Conservation (phyloP, 2,797 vertebrate species). For the Monodelphis domestica region DNA sequence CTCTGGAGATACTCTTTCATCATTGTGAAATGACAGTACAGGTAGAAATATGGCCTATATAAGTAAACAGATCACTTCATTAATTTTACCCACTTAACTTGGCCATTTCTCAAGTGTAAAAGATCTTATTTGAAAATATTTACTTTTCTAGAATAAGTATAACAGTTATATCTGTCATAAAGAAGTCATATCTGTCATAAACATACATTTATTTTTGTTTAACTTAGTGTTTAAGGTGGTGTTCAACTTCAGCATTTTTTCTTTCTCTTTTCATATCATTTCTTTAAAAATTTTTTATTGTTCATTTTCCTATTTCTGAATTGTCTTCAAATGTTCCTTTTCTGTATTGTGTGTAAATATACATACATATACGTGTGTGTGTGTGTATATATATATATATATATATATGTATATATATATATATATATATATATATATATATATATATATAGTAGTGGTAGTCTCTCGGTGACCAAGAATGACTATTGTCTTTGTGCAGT, state of each 20-base stretch:
- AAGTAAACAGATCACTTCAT: conserved; percentile 15
- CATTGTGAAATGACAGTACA: neutral
- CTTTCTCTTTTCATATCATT: neutral
- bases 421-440: too few species aligned
- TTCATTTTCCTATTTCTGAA: conserved; percentile 27
- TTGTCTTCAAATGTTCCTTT: conserved; percentile 6
- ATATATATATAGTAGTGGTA: too few species aligned
- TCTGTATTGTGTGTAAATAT: neutral
- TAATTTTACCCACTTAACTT: conserved; percentile 40
- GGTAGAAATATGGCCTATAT: conserved; percentile 3
- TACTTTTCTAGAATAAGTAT: conserved; percentile 53
- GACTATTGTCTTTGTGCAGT: too few species aligned
- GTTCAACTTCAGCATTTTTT: conserved; percentile 20
- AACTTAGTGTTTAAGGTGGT: neutral
- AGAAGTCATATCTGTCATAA: conserved; percentile 18
- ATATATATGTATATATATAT: too few species aligned
- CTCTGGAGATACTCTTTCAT: neutral
- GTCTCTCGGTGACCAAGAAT: too few species aligned
- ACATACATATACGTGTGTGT: too few species aligned
- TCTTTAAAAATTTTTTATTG: conserved; percentile 7
- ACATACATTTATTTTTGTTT: conserved; percentile 24
- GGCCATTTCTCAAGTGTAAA: conserved; percentile 38
- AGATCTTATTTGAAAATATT: conserved; percentile 25
- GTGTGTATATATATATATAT: too few species aligned
- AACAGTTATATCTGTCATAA: neutral